Evolutionary conservation across 2,888 invertebrate species (phyloP), one percentile per base, ranked within the genome.

Genomic region (Noctua comes): DNA sequence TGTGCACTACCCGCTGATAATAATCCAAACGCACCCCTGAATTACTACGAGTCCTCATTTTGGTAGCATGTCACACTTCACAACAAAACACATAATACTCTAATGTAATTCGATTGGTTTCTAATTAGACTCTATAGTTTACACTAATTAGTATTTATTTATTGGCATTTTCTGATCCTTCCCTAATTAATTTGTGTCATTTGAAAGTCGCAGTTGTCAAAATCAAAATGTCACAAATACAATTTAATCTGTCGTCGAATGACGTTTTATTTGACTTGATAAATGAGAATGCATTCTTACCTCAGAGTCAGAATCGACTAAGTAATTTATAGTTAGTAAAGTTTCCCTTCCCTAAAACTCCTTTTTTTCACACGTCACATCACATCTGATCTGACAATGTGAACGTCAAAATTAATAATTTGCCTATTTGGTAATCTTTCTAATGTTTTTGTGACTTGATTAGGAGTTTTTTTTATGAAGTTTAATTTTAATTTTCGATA

Each of bases 11-110:
- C 88, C 99, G 97, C 93, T 99, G 99, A 93, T 99, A 99, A 93
- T 99, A 99, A 96, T 99, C 99, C 95, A 99, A 97, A 78, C 99
- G 98, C 86, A 98, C 99, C 46, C 99, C 99, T 7, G 99, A 99
- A 97, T 99, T 99, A 93, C 98, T 98, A 88, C 99, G 97, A 89
- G 98, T 98, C 91, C 99, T 97, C 99, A 99, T 99, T 84, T 92
- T 95, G 84, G 40, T 79, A 68, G 73, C 68, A 76, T 62, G 80
- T 79, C 27, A 82, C 62, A 77, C 80, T 77, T 79, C 68, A 72
- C 16, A 54, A 64, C 11, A 65, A 72, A 64, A 59, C 18, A 70
- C 13, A 27, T 36, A 70, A 27, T 54, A 76, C 13, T 70, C 69
- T 68, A 77, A 86, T 43, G 31, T 75, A 54, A 31, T 57, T 70